These are phyloP conservation scores for Resseliella maxima DNA, from an alignment of 2,888 invertebrate species.

Conservation along the genomic window DNA sequence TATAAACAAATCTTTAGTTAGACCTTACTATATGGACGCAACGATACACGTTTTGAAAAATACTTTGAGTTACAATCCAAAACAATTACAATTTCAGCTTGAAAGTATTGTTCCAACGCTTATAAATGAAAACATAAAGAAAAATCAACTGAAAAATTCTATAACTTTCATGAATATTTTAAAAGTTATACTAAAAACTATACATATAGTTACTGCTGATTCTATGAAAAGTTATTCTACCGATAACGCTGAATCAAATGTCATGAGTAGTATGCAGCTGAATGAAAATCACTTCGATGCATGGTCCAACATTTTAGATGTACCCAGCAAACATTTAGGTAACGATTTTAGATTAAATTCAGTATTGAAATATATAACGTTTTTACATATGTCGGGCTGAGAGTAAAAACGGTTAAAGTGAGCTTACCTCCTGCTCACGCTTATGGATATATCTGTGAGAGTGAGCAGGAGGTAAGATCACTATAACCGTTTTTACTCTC, in stretches of 20 bases:
- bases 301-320: neutral
- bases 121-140: neutral
- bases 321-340: neutral
- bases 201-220: neutral
- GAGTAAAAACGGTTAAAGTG: too few relatives aligned
- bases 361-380: neutral
- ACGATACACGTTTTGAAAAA: neutral
- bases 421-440: too few relatives aligned
- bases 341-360: neutral
- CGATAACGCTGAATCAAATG: neutral
- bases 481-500: too few relatives aligned
- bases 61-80: too few relatives aligned
- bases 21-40: neutral
- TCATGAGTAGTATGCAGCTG: neutral
- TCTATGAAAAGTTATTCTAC: neutral
- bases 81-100: neutral
- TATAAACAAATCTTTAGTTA: neutral
- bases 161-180: neutral
- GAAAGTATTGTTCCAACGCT: neutral
- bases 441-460: too few relatives aligned
- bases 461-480: too few relatives aligned
- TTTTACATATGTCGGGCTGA: too few relatives aligned
- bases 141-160: neutral
- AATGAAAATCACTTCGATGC: neutral
- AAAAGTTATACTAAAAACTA: neutral